A percentile compares a stretch with the other conserved stretches of the same genome.
Evolutionary conservation across 2,797 vertebrate genomes (phyloP).

Genomic region (Paratrypauchen microcephalus): DNA sequence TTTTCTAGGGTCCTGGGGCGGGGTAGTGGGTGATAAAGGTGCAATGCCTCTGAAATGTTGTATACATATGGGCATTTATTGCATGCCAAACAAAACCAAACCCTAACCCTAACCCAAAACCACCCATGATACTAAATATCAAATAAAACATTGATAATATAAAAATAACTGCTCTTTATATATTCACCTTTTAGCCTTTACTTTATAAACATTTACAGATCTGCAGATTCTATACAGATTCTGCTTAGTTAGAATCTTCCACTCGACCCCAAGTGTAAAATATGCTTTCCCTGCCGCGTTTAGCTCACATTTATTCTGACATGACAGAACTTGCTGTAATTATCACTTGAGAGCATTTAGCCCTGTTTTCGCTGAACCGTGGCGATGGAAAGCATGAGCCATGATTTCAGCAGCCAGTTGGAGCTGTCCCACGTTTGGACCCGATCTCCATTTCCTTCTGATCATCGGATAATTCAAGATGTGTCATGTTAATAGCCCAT

Average conservation of each 20-base stretch:
- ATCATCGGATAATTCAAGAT: conserved; percentile 71
- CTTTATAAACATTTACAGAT: too few species aligned
- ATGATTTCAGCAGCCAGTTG: conserved; percentile 68
- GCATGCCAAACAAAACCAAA: too few species aligned
- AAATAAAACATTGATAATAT: too few species aligned
- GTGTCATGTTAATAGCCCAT: conserved; percentile 64
- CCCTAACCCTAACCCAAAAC: too few species aligned
- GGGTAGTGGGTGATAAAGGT: too few species aligned
- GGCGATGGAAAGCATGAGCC: conserved; percentile 73
- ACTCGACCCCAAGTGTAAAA: conserved; percentile 33
- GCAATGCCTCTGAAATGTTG: too few species aligned
- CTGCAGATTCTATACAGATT: too few species aligned
- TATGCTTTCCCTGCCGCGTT: conserved; percentile 57
- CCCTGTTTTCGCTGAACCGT: conserved; percentile 74
- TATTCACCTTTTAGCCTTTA: too few species aligned
- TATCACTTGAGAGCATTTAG: conserved; percentile 72
- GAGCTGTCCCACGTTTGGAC: conserved; percentile 71
- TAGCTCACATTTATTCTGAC: conserved; percentile 66
- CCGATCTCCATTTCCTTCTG: conserved; percentile 58
- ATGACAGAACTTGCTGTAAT: conserved; percentile 74
- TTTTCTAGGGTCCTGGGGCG: too few species aligned
- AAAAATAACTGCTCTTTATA: too few species aligned
- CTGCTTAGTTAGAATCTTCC: not conserved
- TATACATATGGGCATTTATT: too few species aligned
- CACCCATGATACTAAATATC: too few species aligned